Evolutionary conservation across 2,797 vertebrate genomes (phyloP).

Genomic region (Ctenosaura bakeri): DNA sequence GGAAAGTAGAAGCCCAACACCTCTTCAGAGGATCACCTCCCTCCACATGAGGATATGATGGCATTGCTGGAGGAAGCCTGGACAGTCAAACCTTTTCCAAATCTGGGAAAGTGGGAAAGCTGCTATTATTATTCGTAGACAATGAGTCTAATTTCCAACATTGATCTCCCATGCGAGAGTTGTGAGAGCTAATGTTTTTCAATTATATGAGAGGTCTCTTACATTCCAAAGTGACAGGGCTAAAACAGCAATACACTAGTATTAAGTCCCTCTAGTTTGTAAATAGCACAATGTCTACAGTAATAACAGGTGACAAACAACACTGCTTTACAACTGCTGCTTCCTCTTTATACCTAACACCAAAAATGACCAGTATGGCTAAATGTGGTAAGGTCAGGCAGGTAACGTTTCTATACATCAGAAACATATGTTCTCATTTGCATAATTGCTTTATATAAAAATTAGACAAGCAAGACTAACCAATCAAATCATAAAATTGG

Average conservation of each 20-base stretch:
- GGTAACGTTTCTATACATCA: not conserved
- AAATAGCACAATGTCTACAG: not conserved
- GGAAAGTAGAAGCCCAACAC: too few relatives aligned
- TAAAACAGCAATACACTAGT: not conserved
- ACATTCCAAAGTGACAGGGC: not conserved
- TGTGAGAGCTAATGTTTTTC: not conserved
- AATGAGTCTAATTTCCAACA: not conserved
- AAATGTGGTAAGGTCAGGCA: not conserved
- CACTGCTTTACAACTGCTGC: not conserved
- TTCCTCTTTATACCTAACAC: not conserved
- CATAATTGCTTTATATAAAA: slow-evolving; percentile 5
- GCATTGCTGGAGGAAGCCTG: too few relatives aligned
- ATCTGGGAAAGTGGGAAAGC: not conserved
- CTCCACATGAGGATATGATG: too few relatives aligned
- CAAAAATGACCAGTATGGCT: not conserved
- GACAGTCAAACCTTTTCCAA: too few relatives aligned
- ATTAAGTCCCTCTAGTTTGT: not conserved
- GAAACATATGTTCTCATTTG: not conserved
- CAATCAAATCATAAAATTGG: slow-evolving; percentile 36
- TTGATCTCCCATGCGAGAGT: not conserved
- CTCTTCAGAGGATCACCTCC: too few relatives aligned
- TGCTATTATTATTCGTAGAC: not conserved
- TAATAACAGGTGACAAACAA: not conserved
- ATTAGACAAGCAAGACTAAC: slow-evolving; percentile 33
- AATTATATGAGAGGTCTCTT: not conserved